phyloP scores from a whole-genome alignment of 2,113 vertebrate genomes.

The Cnemophilus loriae region DNA sequence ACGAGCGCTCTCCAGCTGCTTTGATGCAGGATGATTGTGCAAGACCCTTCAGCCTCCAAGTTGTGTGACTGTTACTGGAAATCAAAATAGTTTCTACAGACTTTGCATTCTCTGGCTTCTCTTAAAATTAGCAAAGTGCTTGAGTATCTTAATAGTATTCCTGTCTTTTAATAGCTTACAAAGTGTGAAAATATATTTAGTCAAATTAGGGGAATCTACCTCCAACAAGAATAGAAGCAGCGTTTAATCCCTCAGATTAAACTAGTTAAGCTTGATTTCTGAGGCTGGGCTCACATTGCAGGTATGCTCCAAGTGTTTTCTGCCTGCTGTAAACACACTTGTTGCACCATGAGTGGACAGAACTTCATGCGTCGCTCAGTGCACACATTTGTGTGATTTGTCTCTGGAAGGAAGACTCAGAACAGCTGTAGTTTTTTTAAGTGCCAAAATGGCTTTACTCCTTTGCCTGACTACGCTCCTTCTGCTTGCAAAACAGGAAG shows the following conservation, averaged over 20 bases:
- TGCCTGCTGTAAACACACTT: not conserved
- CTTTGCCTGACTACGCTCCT: not conserved
- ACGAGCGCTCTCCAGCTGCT: not conserved
- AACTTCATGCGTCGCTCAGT: not conserved
- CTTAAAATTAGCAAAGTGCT: not conserved
- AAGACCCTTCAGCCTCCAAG: not conserved
- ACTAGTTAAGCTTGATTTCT: constrained; percentile 36
- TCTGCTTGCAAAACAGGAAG: constrained; percentile 28
- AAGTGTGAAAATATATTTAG: not conserved
- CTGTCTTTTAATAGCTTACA: not conserved
- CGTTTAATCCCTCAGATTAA: constrained; percentile 35
- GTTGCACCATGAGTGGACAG: not conserved
- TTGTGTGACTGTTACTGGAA: not conserved
- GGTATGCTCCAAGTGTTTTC: not conserved
- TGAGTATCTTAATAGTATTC: not conserved
- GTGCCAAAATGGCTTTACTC: not conserved
- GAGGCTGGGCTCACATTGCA: not conserved
- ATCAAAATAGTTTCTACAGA: not conserved
- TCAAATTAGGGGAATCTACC: not conserved
- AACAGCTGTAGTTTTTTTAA: not conserved
- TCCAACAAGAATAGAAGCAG: not conserved
- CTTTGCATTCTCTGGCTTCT: not conserved
- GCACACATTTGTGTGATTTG: not conserved
- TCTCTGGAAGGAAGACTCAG: not conserved
- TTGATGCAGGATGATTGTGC: not conserved